phyloP scores from a whole-genome alignment of 1,140 invertebrate species.

The Leptinotarsa texana region DNA sequence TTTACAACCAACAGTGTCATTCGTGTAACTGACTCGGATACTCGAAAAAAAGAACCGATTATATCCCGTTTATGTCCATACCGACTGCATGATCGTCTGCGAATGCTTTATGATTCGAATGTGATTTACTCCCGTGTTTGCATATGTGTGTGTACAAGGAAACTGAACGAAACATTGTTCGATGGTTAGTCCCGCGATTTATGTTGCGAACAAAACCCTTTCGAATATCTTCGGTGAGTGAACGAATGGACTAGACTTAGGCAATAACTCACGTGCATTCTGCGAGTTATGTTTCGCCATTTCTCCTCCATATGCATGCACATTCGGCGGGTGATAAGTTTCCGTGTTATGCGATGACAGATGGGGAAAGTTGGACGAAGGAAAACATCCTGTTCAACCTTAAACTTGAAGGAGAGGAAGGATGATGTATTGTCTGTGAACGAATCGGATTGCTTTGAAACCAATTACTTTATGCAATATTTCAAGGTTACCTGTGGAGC shows the following conservation, averaged over 20 bases:
- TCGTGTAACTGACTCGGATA: no score
- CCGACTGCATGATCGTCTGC: not conserved
- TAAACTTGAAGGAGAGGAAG: no score
- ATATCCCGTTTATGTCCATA: no score
- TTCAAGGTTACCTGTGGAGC: no score
- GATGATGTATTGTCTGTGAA: no score
- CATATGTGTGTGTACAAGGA: conserved; percentile 13
- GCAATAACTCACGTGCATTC: conserved; percentile 19
- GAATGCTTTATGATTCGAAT: conserved; percentile 26
- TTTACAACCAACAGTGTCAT: no score
- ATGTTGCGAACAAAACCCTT: conserved; percentile 22
- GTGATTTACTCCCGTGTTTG: conserved; percentile 26
- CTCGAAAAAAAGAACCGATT: no score
- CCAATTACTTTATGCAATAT: no score
- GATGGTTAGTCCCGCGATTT: conserved; percentile 21
- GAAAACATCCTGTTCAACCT: conserved; percentile 4
- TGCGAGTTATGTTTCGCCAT: conserved; percentile 2
- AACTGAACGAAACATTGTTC: conserved; percentile 27
- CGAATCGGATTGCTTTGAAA: no score
- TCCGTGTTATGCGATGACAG: not conserved
- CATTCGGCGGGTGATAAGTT: not conserved
- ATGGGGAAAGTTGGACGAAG: not conserved
- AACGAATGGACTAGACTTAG: conserved; percentile 23
- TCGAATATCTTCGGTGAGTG: conserved; percentile 19
- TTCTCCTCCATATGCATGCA: conserved; percentile 17